Evolutionary conservation across 2,888 invertebrate genomes (phyloP).

Genomic region (Pseudolycoriella hygida): DNA sequence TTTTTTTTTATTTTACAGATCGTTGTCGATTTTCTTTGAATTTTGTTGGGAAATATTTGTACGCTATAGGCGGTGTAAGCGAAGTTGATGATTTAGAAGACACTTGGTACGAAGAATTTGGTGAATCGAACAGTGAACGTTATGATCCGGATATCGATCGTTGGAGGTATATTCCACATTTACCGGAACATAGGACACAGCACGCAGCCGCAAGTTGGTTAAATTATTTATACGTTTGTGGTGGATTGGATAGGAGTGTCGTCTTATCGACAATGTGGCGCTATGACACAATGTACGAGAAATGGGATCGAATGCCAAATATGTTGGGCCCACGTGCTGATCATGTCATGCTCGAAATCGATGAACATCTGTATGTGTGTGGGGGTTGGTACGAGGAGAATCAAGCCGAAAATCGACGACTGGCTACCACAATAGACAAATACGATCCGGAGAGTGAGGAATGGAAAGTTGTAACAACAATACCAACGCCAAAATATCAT

Average conservation of each 20-base stretch:
- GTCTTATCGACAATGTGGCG: constrained; percentile 33
- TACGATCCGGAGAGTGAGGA: constrained; percentile 38
- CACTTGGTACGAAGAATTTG: constrained; percentile 22
- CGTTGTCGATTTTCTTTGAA: constrained; percentile 47
- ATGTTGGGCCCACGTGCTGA: constrained; percentile 44
- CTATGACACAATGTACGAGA: constrained; percentile 33
- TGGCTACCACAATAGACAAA: constrained; percentile 44
- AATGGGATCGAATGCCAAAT: constrained; percentile 35
- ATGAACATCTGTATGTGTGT: constrained; percentile 40
- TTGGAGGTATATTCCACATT: constrained; percentile 38
- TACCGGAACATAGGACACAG: constrained; percentile 39
- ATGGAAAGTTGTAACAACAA: constrained; percentile 41
- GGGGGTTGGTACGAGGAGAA: constrained; percentile 45
- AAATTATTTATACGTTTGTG: constrained; percentile 24
- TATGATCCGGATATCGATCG: constrained; percentile 37
- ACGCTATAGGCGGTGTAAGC: constrained; percentile 45
- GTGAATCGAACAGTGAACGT: constrained; percentile 33
- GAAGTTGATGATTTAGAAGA: constrained; percentile 32
- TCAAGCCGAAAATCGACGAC: constrained; percentile 31
- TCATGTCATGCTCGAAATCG: constrained; percentile 41
- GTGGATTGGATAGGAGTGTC: constrained; percentile 24
- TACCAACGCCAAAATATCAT: constrained; percentile 49
- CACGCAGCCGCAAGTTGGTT: constrained; percentile 35
- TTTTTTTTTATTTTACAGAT: constrained; percentile 27
- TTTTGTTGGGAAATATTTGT: constrained; percentile 34